Base-by-base conservation (phyloP, 1,140 invertebrate genomes). In the Lepidurus couesii region DNA sequence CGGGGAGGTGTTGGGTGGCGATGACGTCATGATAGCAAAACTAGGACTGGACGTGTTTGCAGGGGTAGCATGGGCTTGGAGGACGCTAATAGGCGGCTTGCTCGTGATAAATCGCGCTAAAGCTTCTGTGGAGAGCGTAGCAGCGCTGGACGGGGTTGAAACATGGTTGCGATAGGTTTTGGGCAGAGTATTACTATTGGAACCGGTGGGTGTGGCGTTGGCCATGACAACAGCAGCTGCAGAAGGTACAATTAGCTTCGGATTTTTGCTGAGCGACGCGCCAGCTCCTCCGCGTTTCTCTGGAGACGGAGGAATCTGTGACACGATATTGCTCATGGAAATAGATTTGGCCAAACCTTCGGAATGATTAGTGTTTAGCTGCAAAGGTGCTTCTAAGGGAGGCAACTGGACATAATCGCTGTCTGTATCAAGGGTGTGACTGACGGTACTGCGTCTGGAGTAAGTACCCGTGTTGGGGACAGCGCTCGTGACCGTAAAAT, bases 351-450 rank as follows among this genome's bases (percentile, higher is more conserved):
- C 75, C 44, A 42, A 44, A 9, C 75, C 79, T 24, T 77, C 47
- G 44, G 79, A 10, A 75, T 3, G 53, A 26, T 8, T 44, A 5
- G 9, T 44, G 42, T 77, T 53, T 42, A 76, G 74, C 73, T 74
- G 80, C 42, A 90, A 87, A 53, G 91, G 90, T 84, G 81, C 90
- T 80, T 86, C 84, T 26, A 90, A 89, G 10, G 91, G 89, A 10
- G 93, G 92, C 82, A 95, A 86, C 24, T 92, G 92, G 0, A 95
- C 93, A 83, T 95, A 95, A 83, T 95, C 93, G 16, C 92, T 94
- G 81, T 95, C 93, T 1, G 93, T 94, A 83, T 95, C 92, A 82
- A 95, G 88, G 0, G 92, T 94, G 74, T 90, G 90, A 81, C 92
- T 93, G 34, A 94, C 92, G 0, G 91, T 93, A 81, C 93, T 92